Evolutionary conservation across 2,113 vertebrate species (phyloP).

Genomic region (Solenodon paradoxus): DNA sequence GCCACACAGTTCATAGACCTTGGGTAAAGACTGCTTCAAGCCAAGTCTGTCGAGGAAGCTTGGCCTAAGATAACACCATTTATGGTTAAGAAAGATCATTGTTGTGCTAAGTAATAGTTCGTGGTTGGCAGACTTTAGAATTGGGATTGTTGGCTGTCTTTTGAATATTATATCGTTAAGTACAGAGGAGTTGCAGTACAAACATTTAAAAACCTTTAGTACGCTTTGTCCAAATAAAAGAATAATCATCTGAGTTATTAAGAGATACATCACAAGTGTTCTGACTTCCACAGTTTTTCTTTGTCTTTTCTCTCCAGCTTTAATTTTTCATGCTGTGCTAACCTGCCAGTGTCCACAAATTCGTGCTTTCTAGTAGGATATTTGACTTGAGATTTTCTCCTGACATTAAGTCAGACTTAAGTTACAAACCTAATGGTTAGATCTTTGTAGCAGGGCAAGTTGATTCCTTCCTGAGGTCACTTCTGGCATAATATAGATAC

Average conservation of each 20-base stretch:
- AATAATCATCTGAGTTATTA: conserved; percentile 27
- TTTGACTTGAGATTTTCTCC: conserved; percentile 34
- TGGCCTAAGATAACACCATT: conserved; percentile 24
- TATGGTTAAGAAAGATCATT: conserved; percentile 61
- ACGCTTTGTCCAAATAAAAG: conserved; percentile 53
- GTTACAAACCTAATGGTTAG: conserved; percentile 10
- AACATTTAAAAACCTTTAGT: conserved; percentile 40
- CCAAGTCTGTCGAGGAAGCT: conserved; percentile 59
- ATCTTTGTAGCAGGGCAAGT: background rate
- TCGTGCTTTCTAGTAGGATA: conserved; percentile 29
- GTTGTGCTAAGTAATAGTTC: conserved; percentile 55
- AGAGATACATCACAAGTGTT: conserved; percentile 28
- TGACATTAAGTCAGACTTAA: conserved; percentile 25
- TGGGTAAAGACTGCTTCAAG: background rate
- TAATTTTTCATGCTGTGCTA: conserved; percentile 44
- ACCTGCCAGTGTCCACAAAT: conserved; percentile 17
- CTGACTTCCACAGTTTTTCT: background rate
- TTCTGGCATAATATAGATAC: background rate
- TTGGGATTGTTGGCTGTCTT: conserved; percentile 20
- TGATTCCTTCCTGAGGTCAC: background rate
- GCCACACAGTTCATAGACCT: background rate
- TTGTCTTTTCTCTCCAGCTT: conserved; percentile 23
- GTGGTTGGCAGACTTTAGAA: conserved; percentile 19
- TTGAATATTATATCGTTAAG: conserved; percentile 53
- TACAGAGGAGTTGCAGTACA: conserved; percentile 37